Conservation (phyloP, 1,140 invertebrate genomes). For the Papilio aristodemus region DNA sequence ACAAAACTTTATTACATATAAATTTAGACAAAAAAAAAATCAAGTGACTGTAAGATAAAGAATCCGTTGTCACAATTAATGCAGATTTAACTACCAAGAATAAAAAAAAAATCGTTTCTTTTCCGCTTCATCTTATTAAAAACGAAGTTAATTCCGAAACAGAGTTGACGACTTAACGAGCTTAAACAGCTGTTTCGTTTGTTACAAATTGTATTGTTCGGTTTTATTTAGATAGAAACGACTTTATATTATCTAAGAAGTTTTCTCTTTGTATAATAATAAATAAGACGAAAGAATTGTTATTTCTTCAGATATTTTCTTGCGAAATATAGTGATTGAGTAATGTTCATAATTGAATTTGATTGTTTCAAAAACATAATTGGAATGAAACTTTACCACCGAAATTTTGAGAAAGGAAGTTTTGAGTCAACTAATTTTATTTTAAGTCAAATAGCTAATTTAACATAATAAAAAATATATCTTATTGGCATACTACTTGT, state of each 20-base stretch:
- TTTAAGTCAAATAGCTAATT: too few relatives aligned
- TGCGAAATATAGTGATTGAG: too few relatives aligned
- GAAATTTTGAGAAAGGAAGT: too few relatives aligned
- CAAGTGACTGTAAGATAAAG: background rate
- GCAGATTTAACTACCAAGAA: background rate
- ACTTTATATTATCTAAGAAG: background rate
- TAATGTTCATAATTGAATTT: too few relatives aligned
- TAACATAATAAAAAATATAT: too few relatives aligned
- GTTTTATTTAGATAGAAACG: background rate
- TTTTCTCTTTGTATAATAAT: background rate
- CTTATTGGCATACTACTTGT: too few relatives aligned
- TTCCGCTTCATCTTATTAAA: constrained; percentile 18
- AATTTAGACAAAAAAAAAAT: background rate
- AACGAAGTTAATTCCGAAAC: constrained; percentile 18
- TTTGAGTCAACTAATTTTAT: too few relatives aligned
- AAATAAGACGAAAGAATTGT: background rate
- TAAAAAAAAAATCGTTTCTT: constrained; percentile 12
- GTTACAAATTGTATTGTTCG: constrained; percentile 11
- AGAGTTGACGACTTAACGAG: background rate
- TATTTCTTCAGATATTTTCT: background rate
- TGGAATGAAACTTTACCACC: too few relatives aligned
- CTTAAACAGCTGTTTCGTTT: constrained; percentile 12
- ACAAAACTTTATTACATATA: background rate
- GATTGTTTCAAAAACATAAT: too few relatives aligned
- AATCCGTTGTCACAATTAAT: background rate